Conservation (phyloP, 2,888 invertebrate species). For the Scaptomyza flava region DNA sequence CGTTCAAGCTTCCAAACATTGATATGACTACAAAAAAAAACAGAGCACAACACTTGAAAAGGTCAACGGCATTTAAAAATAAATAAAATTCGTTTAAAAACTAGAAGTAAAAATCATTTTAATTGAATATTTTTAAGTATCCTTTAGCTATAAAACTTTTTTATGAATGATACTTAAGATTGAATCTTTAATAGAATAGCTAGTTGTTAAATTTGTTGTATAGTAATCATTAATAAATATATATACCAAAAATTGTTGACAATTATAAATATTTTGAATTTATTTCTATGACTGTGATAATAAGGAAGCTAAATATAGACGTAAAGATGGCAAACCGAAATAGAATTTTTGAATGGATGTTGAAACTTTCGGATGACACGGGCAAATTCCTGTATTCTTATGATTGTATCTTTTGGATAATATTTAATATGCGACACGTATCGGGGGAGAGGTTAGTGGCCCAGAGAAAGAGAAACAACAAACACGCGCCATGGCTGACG, state of each 20-base stretch:
- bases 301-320: slow-evolving; percentile 55
- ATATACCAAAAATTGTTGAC: slow-evolving; percentile 1
- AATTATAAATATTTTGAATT: slow-evolving; percentile 24
- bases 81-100: background rate
- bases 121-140: no score
- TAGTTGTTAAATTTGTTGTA: no score
- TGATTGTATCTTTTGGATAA: slow-evolving; percentile 42
- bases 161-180: no score
- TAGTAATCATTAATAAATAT: no score
- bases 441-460: slow-evolving; percentile 57
- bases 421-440: slow-evolving; percentile 75
- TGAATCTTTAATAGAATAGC: no score
- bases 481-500: background rate
- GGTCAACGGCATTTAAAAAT: background rate
- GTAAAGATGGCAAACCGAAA: slow-evolving; percentile 41
- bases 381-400: slow-evolving; percentile 44
- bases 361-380: slow-evolving; percentile 43
- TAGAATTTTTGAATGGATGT: slow-evolving; percentile 34
- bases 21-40: slow-evolving; percentile 3
- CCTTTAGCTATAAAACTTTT: no score
- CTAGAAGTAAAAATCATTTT: slow-evolving; percentile 1
- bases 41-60: background rate
- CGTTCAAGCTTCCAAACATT: slow-evolving; percentile 7
- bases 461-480: slow-evolving; percentile 44
- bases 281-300: slow-evolving; percentile 50